Conservation (phyloP, 92 coral and sea anemone genomes). For the Actinernus sp. region DNA sequence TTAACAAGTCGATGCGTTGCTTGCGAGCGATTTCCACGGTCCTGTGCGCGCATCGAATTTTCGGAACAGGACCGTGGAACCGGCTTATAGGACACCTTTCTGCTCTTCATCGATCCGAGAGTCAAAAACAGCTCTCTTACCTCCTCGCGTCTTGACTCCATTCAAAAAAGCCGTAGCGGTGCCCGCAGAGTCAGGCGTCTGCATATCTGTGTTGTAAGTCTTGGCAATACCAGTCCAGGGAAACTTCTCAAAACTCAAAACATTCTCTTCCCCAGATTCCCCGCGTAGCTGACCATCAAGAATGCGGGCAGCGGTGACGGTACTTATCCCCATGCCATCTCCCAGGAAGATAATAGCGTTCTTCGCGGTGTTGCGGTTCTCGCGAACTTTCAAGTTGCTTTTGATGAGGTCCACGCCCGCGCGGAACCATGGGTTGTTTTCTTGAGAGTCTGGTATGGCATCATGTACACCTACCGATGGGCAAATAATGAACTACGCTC, state of each 20-base stretch:
- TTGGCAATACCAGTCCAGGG: slow-evolving; percentile 91
- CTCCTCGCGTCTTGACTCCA: slow-evolving; percentile 89
- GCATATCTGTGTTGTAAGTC: slow-evolving; percentile 85
- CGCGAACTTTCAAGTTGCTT: slow-evolving; percentile 58
- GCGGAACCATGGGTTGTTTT: slow-evolving; percentile 79
- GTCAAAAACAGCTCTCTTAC: too few relatives aligned
- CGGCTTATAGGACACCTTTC: too few relatives aligned
- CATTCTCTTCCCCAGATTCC: slow-evolving; percentile 85
- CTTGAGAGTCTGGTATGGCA: slow-evolving; percentile 37
- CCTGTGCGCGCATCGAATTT: too few relatives aligned
- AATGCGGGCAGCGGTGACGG: slow-evolving; percentile 81
- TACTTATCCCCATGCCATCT: slow-evolving; percentile 82
- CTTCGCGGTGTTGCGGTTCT: slow-evolving; percentile 83
- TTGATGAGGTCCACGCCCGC: slow-evolving; percentile 77
- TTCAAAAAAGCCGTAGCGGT: slow-evolving; percentile 88
- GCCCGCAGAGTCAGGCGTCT: slow-evolving; percentile 93
- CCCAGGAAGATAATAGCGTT: slow-evolving; percentile 87
- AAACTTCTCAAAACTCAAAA: slow-evolving; percentile 82
- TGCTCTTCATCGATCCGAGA: too few relatives aligned
- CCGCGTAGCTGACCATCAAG: slow-evolving; percentile 71
- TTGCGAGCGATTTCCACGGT: too few relatives aligned
- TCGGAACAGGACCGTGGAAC: too few relatives aligned
- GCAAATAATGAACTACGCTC: too few relatives aligned
- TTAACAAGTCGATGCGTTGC: too few relatives aligned
- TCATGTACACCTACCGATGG: too few relatives aligned